These are phyloP conservation scores for Apotomis turbidana DNA, from an alignment of 2,888 invertebrate species.

Conservation along the genomic window DNA sequence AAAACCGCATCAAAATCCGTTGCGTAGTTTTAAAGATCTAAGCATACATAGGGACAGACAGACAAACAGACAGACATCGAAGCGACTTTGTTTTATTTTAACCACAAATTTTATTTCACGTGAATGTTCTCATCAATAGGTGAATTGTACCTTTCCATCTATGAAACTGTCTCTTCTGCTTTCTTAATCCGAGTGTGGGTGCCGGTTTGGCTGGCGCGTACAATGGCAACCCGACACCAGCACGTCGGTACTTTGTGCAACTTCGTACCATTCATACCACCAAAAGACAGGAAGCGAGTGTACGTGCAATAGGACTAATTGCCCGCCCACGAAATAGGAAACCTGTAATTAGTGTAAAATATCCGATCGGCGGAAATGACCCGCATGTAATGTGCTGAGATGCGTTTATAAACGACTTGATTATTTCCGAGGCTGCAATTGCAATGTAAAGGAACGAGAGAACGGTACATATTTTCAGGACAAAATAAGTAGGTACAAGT, in stretches of 20 bases:
- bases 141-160: background rate
- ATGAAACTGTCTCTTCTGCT: background rate
- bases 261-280: conserved; percentile 60
- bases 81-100: too few species aligned
- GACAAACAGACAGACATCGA: too few species aligned
- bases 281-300: conserved; percentile 82
- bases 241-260: conserved; percentile 66
- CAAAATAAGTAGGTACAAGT: too few species aligned
- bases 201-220: conserved; percentile 64
- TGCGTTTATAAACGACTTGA: conserved; percentile 28
- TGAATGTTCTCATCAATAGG: background rate
- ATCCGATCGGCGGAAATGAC: conserved; percentile 72
- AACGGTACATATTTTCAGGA: too few species aligned
- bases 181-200: conserved; percentile 57
- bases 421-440: too few species aligned
- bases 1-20: too few species aligned
- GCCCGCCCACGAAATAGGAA: conserved; percentile 80
- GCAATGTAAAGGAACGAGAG: too few species aligned
- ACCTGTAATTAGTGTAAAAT: conserved; percentile 81
- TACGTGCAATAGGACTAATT: conserved; percentile 78
- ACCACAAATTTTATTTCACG: background rate
- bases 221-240: conserved; percentile 73
- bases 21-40: too few species aligned
- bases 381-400: conserved; percentile 42
- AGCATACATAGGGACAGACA: too few species aligned